These are phyloP conservation scores for Ginglymostoma cirratum DNA, from an alignment of 2,113 vertebrate genomes.

Conservation along the genomic window DNA sequence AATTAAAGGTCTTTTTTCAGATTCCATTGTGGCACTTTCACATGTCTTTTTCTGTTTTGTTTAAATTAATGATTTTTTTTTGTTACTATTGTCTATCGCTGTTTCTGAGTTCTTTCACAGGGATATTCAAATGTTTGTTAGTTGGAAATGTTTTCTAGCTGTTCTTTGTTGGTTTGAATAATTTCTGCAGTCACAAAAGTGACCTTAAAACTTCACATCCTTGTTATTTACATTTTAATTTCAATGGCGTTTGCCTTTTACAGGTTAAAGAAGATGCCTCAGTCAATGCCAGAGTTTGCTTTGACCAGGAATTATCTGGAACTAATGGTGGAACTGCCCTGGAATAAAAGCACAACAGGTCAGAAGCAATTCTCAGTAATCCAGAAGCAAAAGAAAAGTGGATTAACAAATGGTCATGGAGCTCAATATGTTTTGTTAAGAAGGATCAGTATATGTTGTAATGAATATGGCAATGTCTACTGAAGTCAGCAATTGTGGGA, in stretches of 20 bases:
- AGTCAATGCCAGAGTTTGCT: constrained; percentile 94
- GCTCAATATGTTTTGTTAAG: neutral
- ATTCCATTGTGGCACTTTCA: neutral
- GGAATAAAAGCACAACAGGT: constrained; percentile 91
- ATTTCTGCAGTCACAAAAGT: neutral
- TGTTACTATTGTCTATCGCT: neutral
- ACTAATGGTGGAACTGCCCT: constrained; percentile 91
- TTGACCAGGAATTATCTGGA: constrained; percentile 93
- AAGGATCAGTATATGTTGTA: neutral
- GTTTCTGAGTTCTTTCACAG: neutral
- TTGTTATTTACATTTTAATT: neutral
- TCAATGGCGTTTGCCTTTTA: neutral
- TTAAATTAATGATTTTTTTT: neutral
- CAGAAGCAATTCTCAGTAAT: constrained; percentile 35
- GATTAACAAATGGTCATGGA: neutral
- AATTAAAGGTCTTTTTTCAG: neutral
- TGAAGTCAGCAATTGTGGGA: no score
- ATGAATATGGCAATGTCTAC: neutral
- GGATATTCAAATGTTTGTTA: neutral
- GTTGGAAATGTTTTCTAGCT: neutral
- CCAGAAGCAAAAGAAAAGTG: neutral
- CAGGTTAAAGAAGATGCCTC: constrained; percentile 96
- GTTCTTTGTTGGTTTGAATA: neutral
- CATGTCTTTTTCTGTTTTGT: neutral
- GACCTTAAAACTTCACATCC: neutral